These are phyloP conservation scores for Lindbergichthys nudifrons DNA, from an alignment of 2,797 vertebrate species.

Conservation along the genomic window DNA sequence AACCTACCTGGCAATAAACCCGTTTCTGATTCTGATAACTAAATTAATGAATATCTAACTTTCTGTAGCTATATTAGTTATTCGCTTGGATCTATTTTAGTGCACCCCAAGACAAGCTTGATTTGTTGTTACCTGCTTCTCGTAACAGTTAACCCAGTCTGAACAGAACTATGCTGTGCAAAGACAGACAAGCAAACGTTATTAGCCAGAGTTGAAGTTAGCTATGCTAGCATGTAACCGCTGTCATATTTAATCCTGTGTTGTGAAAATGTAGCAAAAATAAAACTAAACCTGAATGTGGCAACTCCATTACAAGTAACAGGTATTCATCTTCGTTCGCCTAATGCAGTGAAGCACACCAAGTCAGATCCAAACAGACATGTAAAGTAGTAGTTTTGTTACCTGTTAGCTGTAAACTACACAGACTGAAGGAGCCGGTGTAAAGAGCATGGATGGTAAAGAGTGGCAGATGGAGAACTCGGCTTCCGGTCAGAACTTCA, in stretches of 20 bases:
- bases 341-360: not conserved
- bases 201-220: slow-evolving; percentile 31
- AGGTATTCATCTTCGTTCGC: not conserved
- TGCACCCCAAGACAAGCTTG: not conserved
- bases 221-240: slow-evolving; percentile 14
- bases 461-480: rapidly evolving
- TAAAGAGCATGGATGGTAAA: not conserved
- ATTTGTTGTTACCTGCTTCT: not conserved
- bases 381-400: not conserved
- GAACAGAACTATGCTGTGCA: not conserved
- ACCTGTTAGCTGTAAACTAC: not conserved
- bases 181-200: not conserved
- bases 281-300: not conserved
- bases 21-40: too few species aligned
- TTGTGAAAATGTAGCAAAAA: too few species aligned
- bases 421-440: not conserved
- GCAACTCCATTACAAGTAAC: too few species aligned
- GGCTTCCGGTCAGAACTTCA: slow-evolving; percentile 29
- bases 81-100: not conserved
- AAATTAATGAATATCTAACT: not conserved
- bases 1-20: too few species aligned
- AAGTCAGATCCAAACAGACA: not conserved
- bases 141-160: not conserved
- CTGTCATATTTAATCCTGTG: not conserved
- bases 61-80: not conserved